These are phyloP conservation scores for Tinamus guttatus DNA, from an alignment of 2,113 vertebrate species.

Conservation along the genomic window DNA sequence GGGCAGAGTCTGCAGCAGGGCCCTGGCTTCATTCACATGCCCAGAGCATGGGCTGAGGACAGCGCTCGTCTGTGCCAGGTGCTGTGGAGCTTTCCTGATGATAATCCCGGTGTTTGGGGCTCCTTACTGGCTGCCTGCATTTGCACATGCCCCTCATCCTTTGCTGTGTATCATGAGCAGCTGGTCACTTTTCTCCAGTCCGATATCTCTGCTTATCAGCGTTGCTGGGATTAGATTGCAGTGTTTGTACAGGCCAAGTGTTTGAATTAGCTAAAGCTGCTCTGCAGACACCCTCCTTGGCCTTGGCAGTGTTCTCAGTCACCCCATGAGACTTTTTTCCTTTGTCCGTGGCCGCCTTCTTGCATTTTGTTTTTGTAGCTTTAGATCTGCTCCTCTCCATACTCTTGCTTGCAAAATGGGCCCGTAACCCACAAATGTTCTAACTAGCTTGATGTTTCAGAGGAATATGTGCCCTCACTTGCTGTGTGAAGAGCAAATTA, in stretches of 20 bases:
- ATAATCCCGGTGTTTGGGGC: not conserved
- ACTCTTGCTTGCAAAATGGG: not conserved
- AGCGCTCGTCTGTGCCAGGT: not conserved
- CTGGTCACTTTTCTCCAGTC: not conserved
- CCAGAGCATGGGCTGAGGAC: not conserved
- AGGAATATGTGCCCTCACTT: not conserved
- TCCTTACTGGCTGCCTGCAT: not conserved
- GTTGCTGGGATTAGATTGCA: not conserved
- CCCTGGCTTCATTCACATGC: fast-evolving
- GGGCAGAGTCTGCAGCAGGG: not conserved
- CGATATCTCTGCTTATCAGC: slow-evolving; percentile 5
- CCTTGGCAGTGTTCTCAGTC: not conserved
- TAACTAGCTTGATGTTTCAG: not conserved
- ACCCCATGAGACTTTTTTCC: no score
- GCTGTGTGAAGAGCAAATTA: not conserved
- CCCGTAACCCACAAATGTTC: fast-evolving
- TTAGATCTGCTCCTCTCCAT: not conserved
- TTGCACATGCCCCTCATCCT: not conserved
- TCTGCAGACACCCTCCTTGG: slow-evolving; percentile 3
- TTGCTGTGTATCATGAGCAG: not conserved
- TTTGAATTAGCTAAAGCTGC: not conserved
- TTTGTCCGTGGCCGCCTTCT: not conserved
- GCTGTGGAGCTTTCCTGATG: not conserved
- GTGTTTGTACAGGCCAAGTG: not conserved
- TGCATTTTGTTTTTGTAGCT: not conserved